phyloP scores from a whole-genome alignment of 2,888 invertebrate species.

The Drosophila histrio region DNA sequence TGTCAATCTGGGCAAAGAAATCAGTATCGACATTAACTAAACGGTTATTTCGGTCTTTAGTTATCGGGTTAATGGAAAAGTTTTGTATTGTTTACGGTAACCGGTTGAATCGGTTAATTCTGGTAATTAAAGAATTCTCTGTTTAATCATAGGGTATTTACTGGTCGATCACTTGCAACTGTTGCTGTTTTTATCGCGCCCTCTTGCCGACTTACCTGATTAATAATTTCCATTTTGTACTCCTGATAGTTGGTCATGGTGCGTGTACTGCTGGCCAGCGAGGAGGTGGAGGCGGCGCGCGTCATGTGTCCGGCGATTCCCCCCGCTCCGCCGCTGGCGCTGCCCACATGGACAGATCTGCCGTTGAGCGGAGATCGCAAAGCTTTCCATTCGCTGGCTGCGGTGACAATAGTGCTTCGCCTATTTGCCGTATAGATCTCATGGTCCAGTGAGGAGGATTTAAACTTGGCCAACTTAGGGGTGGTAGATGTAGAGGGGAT shows the following conservation, averaged over 20 bases:
- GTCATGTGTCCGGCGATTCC: conserved; percentile 64
- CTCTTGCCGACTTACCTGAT: conserved; percentile 77
- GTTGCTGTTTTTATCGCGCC: conserved; percentile 12
- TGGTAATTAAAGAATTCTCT: too few species aligned
- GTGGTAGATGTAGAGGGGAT: conserved; percentile 29
- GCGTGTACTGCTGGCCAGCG: conserved; percentile 78
- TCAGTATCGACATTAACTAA: too few species aligned
- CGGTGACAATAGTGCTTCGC: conserved; percentile 69
- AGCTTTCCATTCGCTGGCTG: conserved; percentile 69
- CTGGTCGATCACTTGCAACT: not conserved
- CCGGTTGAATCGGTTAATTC: too few species aligned
- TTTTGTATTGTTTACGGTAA: too few species aligned
- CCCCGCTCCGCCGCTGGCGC: conserved; percentile 20
- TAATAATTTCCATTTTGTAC: conserved; percentile 83
- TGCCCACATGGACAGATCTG: conserved; percentile 46
- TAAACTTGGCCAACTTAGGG: conserved; percentile 66
- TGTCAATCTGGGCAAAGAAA: too few species aligned
- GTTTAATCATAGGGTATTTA: conserved; percentile 22
- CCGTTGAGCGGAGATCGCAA: conserved; percentile 62
- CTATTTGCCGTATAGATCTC: conserved; percentile 77
- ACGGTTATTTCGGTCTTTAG: too few species aligned
- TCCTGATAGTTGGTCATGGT: conserved; percentile 81
- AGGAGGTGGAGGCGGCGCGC: conserved; percentile 79
- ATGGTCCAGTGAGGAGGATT: conserved; percentile 79
- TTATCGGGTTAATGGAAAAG: too few species aligned